Conservation (phyloP, 2,113 vertebrate species). For the Electrona antarctica region DNA sequence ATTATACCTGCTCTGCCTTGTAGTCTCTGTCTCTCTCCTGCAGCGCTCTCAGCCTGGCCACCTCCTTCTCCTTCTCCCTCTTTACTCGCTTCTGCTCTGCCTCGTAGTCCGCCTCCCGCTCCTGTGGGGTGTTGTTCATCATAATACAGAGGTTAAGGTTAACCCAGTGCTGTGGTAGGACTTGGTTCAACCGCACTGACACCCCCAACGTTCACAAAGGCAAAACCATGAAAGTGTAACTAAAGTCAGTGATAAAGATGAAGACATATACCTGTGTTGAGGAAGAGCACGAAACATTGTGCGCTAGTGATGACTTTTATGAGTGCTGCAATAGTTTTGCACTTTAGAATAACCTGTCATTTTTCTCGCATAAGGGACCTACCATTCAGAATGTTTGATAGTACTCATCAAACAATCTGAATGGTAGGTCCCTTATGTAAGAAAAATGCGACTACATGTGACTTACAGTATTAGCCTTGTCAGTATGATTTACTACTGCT, state of each 20-base stretch:
- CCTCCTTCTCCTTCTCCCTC: slow-evolving; percentile 87
- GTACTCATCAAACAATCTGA: too few species aligned
- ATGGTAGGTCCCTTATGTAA: too few species aligned
- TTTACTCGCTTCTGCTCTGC: slow-evolving; percentile 83
- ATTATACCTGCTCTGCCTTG: slow-evolving; percentile 87
- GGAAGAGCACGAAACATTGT: background rate
- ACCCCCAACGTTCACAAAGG: background rate
- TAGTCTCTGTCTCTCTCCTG: slow-evolving; percentile 85
- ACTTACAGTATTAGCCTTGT: too few species aligned
- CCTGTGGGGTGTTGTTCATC: slow-evolving; percentile 65
- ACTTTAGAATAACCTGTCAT: too few species aligned
- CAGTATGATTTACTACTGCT: too few species aligned
- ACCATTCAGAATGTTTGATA: too few species aligned
- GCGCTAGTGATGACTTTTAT: too few species aligned
- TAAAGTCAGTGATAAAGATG: too few species aligned
- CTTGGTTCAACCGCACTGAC: background rate
- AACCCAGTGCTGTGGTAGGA: background rate
- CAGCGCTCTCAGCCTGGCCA: slow-evolving; percentile 77
- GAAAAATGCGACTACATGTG: too few species aligned
- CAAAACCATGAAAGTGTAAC: background rate
- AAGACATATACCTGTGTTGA: background rate
- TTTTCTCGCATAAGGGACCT: too few species aligned
- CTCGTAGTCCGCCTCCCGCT: slow-evolving; percentile 83
- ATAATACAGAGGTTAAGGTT: background rate
- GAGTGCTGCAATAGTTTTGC: too few species aligned